These are phyloP conservation scores for Ophion slaviceki DNA, from an alignment of 2,888 invertebrate genomes.

Conservation along the genomic window DNA sequence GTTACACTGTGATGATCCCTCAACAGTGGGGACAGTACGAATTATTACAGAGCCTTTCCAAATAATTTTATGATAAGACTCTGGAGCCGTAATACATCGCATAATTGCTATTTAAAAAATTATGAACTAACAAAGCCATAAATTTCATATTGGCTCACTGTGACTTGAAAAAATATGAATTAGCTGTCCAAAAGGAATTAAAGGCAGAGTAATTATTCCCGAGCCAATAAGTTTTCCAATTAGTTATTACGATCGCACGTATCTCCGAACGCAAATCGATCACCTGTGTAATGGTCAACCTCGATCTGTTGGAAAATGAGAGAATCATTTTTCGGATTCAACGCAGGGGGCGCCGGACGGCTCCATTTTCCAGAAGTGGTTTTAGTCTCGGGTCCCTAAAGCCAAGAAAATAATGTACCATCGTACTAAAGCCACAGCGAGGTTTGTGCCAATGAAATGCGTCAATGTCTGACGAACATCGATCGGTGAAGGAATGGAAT, in stretches of 20 bases:
- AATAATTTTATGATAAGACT: too few species aligned
- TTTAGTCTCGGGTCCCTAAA: slow-evolving; percentile 88
- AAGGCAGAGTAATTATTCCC: neutral
- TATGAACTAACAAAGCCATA: too few species aligned
- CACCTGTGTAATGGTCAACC: slow-evolving; percentile 93
- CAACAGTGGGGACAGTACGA: too few species aligned
- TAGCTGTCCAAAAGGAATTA: too few species aligned
- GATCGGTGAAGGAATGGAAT: neutral
- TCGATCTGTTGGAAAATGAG: slow-evolving; percentile 97
- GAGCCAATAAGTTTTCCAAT: neutral
- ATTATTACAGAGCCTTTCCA: too few species aligned
- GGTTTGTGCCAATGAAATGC: neutral
- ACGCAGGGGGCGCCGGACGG: slow-evolving; percentile 88
- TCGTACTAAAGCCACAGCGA: neutral
- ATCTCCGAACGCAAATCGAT: neutral
- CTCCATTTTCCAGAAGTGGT: slow-evolving; percentile 90
- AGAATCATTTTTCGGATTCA: slow-evolving; percentile 88
- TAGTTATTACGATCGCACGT: neutral
- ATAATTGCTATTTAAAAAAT: too few species aligned
- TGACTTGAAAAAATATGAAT: too few species aligned
- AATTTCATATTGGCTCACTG: too few species aligned
- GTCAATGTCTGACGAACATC: neutral
- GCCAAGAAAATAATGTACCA: slow-evolving; percentile 11
- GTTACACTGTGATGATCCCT: too few species aligned
- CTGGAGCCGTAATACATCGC: too few species aligned